Evolutionary conservation across 2,888 invertebrate species (phyloP).

Genomic region (Scaeva pyrastri): DNA sequence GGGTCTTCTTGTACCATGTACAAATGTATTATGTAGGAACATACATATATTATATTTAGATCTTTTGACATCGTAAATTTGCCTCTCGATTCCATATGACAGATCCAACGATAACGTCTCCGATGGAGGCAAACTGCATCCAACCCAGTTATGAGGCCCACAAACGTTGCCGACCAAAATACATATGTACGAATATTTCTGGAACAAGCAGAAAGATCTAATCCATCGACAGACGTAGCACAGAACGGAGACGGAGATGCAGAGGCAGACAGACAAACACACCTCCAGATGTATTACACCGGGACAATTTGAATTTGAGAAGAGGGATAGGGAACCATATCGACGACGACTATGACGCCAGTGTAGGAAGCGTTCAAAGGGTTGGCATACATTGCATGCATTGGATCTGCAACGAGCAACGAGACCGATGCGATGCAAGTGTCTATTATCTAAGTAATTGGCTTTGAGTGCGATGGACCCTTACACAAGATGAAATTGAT

Average conservation of each 20-base stretch:
- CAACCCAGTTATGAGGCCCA: constrained; percentile 40
- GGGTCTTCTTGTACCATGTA: constrained; percentile 58
- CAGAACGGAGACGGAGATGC: neutral
- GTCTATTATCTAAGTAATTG: constrained; percentile 71
- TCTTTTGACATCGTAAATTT: constrained; percentile 62
- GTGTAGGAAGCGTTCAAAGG: constrained; percentile 49
- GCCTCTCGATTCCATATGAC: constrained; percentile 44
- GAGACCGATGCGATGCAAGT: constrained; percentile 31
- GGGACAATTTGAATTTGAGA: constrained; percentile 39
- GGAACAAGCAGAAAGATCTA: constrained; percentile 33
- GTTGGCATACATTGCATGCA: neutral
- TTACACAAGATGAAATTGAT: constrained; percentile 52
- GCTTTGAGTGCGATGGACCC: constrained; percentile 47
- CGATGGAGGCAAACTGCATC: constrained; percentile 37
- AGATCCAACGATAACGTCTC: constrained; percentile 28
- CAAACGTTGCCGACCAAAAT: constrained; percentile 42
- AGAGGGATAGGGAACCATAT: constrained; percentile 24
- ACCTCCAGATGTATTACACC: constrained; percentile 62
- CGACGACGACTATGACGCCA: neutral
- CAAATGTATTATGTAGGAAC: constrained; percentile 4
- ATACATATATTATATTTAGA: constrained; percentile 55
- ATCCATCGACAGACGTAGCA: constrained; percentile 45
- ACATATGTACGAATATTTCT: neutral
- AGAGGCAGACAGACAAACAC: constrained; percentile 42
- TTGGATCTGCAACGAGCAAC: constrained; percentile 3